Evolutionary conservation across 2,888 invertebrate species (phyloP).

Genomic region (Conistra vaccinii): DNA sequence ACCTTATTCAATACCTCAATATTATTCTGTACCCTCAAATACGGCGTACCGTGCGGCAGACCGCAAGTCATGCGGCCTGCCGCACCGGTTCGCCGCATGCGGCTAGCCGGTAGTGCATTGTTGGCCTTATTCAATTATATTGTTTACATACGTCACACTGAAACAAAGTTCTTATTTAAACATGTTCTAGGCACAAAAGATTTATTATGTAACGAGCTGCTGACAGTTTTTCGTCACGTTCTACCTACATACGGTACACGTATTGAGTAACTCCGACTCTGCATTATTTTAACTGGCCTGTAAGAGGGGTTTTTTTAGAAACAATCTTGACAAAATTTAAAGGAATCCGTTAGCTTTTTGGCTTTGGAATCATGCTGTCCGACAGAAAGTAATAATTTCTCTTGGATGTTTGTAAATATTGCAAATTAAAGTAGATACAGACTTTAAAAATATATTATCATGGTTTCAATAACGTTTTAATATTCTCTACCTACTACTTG

Average conservation of each 20-base stretch:
- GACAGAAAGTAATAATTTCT: background rate
- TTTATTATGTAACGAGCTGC: constrained; percentile 10
- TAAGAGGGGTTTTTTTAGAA: background rate
- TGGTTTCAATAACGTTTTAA: background rate
- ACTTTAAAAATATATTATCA: background rate
- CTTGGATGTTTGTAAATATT: background rate
- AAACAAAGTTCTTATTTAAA: background rate
- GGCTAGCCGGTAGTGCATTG: too few relatives aligned
- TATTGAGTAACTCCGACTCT: constrained; percentile 17
- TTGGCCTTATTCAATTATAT: background rate
- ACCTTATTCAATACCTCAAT: too few relatives aligned
- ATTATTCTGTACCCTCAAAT: too few relatives aligned
- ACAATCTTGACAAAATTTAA: background rate
- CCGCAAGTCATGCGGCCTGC: too few relatives aligned
- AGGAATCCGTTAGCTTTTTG: background rate
- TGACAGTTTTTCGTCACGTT: constrained; percentile 22
- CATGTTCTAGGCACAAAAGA: constrained; percentile 1
- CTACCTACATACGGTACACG: constrained; percentile 4
- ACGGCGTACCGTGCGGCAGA: too few relatives aligned
- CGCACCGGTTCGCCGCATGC: too few relatives aligned
- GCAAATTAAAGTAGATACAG: background rate
- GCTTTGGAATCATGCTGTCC: background rate
- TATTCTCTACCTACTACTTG: background rate
- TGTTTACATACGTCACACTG: background rate
- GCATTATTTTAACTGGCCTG: constrained; percentile 3